Conservation (phyloP, 2,113 vertebrate species). For the Sula dactylatra region DNA sequence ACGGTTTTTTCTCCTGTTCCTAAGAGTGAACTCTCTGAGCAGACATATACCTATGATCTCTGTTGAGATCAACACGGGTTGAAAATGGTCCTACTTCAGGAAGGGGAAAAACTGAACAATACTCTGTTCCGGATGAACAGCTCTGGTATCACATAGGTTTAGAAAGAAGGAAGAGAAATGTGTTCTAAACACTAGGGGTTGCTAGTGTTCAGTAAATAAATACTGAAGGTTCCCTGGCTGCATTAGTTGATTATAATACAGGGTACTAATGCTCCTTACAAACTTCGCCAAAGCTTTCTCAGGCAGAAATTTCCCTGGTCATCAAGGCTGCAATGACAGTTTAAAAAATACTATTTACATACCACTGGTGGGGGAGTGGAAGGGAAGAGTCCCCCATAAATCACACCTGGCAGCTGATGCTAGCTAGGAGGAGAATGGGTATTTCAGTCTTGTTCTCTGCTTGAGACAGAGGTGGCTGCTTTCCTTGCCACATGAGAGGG, state of each 20-base stretch:
- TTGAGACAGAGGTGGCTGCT: background rate
- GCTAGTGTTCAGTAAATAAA: background rate
- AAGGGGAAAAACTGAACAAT: background rate
- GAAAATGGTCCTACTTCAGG: background rate
- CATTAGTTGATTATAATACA: background rate
- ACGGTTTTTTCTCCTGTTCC: background rate
- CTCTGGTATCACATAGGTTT: background rate
- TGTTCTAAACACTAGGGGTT: conserved; percentile 5
- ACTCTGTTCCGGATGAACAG: background rate
- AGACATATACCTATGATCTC: background rate
- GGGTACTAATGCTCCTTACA: background rate
- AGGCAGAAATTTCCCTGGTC: background rate
- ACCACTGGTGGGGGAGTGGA: background rate
- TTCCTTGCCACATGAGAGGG: background rate
- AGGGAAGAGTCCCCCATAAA: background rate
- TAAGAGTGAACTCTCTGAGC: background rate
- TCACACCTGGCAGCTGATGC: background rate
- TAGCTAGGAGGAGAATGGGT: background rate
- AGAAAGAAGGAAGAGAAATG: background rate
- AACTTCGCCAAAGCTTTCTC: background rate
- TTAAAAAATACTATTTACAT: background rate
- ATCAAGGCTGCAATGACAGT: background rate
- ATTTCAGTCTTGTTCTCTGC: background rate
- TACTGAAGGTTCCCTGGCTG: background rate
- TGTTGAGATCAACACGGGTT: background rate